A percentile compares a stretch with the other conserved stretches of the same genome.
Evolutionary conservation across 2,113 vertebrate genomes (phyloP).

Genomic region (Channa maculata): DNA sequence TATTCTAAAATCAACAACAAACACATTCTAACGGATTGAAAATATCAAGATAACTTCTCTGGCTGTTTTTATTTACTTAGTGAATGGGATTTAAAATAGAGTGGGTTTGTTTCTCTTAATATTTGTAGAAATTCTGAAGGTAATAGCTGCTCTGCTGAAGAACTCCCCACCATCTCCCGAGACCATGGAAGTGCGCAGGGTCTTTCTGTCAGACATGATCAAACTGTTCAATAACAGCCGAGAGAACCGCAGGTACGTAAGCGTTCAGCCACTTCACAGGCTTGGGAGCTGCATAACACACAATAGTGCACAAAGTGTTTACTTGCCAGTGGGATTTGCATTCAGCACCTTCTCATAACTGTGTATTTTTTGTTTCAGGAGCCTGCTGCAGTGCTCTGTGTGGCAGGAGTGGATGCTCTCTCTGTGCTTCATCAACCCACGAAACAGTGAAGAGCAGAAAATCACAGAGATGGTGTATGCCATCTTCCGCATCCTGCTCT

Average conservation of each 20-base stretch:
- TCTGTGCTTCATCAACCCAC: conserved; percentile 93
- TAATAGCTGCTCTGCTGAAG: conserved; percentile 92
- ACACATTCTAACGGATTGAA: too few relatives aligned
- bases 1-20: conserved; percentile 16
- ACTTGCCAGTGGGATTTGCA: conserved; percentile 7
- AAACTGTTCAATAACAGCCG: conserved; percentile 98
- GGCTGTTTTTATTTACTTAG: not conserved
- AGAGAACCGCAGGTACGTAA: conserved; percentile 93
- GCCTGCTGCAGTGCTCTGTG: conserved; percentile 97
- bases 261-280: conserved; percentile 25
- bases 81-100: not conserved
- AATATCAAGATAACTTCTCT: not conserved
- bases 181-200: conserved; percentile 91
- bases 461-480: conserved; percentile 99
- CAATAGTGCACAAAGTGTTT: not conserved
- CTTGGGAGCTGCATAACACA: not conserved
- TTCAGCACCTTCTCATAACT: not conserved
- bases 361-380: conserved; percentile 81
- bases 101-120: conserved; percentile 23
- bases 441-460: conserved; percentile 95
- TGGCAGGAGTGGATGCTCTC: conserved; percentile 99
- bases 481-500: conserved; percentile 97
- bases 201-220: conserved; percentile 99
- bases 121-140: conserved; percentile 92
- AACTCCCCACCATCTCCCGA: conserved; percentile 88